These are phyloP conservation scores for Microcebus lehilahytsara DNA, from an alignment of 2,113 vertebrate genomes.

Conservation along the genomic window DNA sequence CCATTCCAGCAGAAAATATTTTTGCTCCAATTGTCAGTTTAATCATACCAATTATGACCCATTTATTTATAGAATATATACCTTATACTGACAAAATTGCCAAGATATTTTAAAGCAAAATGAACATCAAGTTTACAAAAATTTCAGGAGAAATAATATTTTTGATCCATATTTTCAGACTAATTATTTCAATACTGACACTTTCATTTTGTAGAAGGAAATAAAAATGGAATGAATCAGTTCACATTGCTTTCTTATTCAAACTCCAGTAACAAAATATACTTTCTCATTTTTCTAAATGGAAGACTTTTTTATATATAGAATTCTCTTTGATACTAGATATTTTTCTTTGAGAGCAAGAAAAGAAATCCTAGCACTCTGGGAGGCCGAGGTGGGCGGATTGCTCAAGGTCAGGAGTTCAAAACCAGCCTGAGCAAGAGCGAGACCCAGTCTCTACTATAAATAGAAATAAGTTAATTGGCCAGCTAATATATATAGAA, in stretches of 20 bases:
- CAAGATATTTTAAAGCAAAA: slow-evolving; percentile 6
- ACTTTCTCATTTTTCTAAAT: neutral
- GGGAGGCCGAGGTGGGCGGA: no score
- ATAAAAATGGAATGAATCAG: neutral
- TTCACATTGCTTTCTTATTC: neutral
- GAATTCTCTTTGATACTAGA: neutral
- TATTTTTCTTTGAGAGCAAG: neutral
- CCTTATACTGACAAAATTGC: neutral
- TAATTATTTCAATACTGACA: neutral
- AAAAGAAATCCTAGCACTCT: neutral
- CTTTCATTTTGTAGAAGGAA: neutral
- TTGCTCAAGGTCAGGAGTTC: no score
- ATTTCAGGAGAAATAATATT: neutral
- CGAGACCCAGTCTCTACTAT: no score
- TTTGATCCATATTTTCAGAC: neutral
- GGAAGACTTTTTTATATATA: neutral
- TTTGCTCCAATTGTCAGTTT: neutral
- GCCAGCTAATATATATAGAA: no score
- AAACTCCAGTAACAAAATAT: neutral
- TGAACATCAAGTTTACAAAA: neutral
- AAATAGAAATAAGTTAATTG: no score
- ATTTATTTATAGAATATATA: neutral
- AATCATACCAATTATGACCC: neutral
- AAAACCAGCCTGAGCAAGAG: no score
- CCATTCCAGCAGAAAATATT: slow-evolving; percentile 31